Base-by-base conservation (phyloP, 2,888 invertebrate genomes). In the Cyrtodaria siliqua region DNA sequence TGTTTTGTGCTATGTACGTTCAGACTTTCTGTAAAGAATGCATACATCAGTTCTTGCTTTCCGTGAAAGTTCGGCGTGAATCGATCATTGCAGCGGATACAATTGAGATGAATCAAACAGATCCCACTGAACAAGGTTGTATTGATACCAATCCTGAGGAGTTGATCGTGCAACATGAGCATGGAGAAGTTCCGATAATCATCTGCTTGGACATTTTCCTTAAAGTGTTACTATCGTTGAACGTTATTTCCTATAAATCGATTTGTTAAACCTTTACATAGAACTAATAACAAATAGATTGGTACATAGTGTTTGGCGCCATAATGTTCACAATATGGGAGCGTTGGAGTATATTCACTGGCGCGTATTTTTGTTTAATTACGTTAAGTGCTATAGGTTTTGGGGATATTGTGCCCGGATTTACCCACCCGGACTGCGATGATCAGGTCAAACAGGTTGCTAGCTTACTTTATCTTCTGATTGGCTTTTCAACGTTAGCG, bases 241-340 rank as follows among this genome's bases (percentile, higher is more conserved):
- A n/a, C n/a, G n/a, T n/a, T n/a, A n/a, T n/a, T n/a, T n/a, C n/a
- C n/a, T n/a, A n/a, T n/a, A n/a, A n/a, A n/a, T n/a, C n/a, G n/a
- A n/a, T n/a, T n/a, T n/a, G n/a, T n/a, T n/a, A n/a, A n/a, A n/a
- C n/a, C n/a, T n/a, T n/a, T n/a, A n/a, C n/a, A n/a, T n/a, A n/a
- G n/a, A n/a, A n/a, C n/a, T n/a, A n/a, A n/a, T n/a, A n/a, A n/a
- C n/a, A n/a, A 83, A 97, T 99, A 95, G 95, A 97, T 85, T 96
- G 96, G 90, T 96, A 96, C 92, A 95, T 97, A 68, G 95, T 97
- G 89, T 97, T 97, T 69, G 99, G 99, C 20, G 98, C 98, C 0
- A 94, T 97, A 91, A 94, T 99, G 59, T 99, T 99, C 93, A 95
- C 96, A 2, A 94, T 96, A 90, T 99, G 98, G 97, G 98, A 99